Evolutionary conservation across 2,797 vertebrate species (phyloP).

Genomic region (Sparus aurata): DNA sequence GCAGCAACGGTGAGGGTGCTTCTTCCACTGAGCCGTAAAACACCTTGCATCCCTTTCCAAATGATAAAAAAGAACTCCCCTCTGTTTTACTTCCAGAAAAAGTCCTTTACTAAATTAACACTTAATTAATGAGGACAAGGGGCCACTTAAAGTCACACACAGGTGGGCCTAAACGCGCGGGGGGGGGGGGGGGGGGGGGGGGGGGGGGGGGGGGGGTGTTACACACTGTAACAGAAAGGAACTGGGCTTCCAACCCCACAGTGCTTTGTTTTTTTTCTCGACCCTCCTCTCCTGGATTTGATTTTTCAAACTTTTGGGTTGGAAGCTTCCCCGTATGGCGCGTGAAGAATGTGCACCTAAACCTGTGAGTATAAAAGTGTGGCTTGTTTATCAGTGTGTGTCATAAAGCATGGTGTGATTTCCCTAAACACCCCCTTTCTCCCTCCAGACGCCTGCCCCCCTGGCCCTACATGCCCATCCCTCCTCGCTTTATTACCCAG

Average conservation of each 20-base stretch:
- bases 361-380: slow-evolving; percentile 61
- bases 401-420: slow-evolving; percentile 80
- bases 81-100: slow-evolving; percentile 51
- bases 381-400: slow-evolving; percentile 72
- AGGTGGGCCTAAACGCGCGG: not conserved
- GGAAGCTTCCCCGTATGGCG: slow-evolving; percentile 35
- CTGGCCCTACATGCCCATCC: slow-evolving; percentile 76
- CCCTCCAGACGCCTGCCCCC: slow-evolving; percentile 73
- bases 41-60: slow-evolving; percentile 47
- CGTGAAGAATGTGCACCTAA: slow-evolving; percentile 55
- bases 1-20: slow-evolving; percentile 19
- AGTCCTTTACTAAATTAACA: slow-evolving; percentile 54
- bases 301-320: slow-evolving; percentile 46
- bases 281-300: slow-evolving; percentile 14
- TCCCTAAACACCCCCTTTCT: slow-evolving; percentile 81
- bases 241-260: slow-evolving; percentile 15
- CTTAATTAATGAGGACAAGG: slow-evolving; percentile 44
- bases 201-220: no score
- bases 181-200: no score
- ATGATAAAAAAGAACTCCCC: slow-evolving; percentile 29
- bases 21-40: slow-evolving; percentile 50
- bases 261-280: not conserved
- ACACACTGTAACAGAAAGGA: slow-evolving; percentile 13
- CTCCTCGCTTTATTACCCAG: slow-evolving; percentile 81
- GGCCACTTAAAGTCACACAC: slow-evolving; percentile 28